Evolutionary conservation across 2,113 vertebrate species (phyloP), one percentile per base, ranked within the genome.

Genomic region (Albula goreensis): DNA sequence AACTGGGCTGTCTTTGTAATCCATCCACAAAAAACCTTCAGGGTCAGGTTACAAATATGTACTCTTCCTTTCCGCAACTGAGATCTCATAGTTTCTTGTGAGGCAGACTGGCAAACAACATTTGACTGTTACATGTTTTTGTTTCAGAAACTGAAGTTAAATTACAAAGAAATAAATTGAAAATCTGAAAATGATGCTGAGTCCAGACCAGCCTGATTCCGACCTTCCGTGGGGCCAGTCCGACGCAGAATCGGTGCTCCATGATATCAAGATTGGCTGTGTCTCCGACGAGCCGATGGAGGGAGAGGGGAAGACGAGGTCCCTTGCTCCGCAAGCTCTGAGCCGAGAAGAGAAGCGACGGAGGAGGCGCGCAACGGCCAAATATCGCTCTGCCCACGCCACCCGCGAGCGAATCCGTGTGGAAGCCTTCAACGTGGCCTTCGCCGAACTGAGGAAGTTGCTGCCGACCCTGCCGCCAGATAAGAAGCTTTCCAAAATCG

Each of bases 321-420:
- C 94, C 57, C 94, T 95, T 52, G 91, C 95, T 84, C 96, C 97
- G 1, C 96, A 94, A 87, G 95, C 95, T 81, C 94, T 98, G 77
- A 98, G 96, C 94, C 91, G 97, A 0, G 97, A 98, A 91, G 97
- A 98, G 94, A 98, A 97, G 92, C 94, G 97, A 41, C 92, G 97
- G 86, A 91, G 97, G 93, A 89, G 95, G 87, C 86, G 94, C 3
- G 89, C 92, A 82, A 94, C 92, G 5, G 91, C 92, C 85, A 97
- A 95, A 87, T 95, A 95, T 87, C 96, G 96, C 87, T 95, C 96
- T 83, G 94, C 93, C 56, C 93, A 91, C 85, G 94, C 95, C 85
- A 92, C 93, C 48, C 85, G 93, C 4, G 96, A 97, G 92, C 89
- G 96, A 80, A 96, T 97, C 93, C 95, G 96, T 8, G 96, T 96